Evolutionary conservation across 2,113 vertebrate genomes (phyloP), one percentile per base, ranked within the genome.

Genomic region (Capreolus pygargus): DNA sequence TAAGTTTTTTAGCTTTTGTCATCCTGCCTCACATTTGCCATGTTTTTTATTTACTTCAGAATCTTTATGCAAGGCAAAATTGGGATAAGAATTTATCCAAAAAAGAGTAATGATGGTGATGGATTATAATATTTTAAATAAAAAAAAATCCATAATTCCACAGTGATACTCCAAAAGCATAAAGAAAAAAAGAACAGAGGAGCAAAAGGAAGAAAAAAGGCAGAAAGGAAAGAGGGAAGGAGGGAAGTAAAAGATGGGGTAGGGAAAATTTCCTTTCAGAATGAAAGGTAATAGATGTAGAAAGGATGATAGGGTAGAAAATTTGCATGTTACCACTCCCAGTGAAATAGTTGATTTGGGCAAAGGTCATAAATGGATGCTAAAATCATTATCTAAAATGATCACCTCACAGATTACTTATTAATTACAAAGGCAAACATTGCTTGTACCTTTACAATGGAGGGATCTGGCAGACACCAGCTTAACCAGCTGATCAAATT

Each of bases 331-430:
- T 92, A 50, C 23, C 87, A 86, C 54, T 14, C 27, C 54, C n/a
- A 92, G 11, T 83, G 79, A 95, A 93, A 81, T 87, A 94, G 70
- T 74, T 93, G 67, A 92, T 64, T 83, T 95, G 70, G 93, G 43
- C 39, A 60, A 89, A 30, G 21, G 8, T 67, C 19, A 87, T 86
- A 94, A 95, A 61, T 90, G 27, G 25, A 74, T 95, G 27, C 14
- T 88, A 81, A 93, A 91, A 47, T 19, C 28, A 52, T 91, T 54
- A 81, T 74, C 17, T 91, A 43, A 89, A 76, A 82, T 96, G 74
- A 82, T 94, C 25, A 95, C 17, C 36, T 16, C 45, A 81, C 28
- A 58, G 23, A 86, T 89, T 60, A 81, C 45, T 85, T 89, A 60
- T 17, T 89, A 86, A 50, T 95, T 94, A 90, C 43, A 78, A 47